Evolutionary conservation across 2,113 vertebrate genomes (phyloP).

Genomic region (Gobiocypris rarus): DNA sequence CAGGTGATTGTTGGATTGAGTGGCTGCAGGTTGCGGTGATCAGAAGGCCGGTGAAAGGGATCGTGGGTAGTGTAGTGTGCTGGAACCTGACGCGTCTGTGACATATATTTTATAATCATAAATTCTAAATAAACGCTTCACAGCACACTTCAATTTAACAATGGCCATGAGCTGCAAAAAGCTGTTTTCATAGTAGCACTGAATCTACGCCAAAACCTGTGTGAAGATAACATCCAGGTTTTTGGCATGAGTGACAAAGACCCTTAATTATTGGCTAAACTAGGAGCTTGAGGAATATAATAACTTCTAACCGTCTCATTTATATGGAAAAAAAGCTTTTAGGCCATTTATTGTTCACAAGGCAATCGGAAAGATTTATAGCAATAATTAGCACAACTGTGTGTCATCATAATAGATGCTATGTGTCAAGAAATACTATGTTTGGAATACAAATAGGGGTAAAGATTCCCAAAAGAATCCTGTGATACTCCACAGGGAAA

Average conservation of each 20-base stretch:
- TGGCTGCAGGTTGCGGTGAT: too few relatives aligned
- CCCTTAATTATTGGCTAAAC: conserved; percentile 15
- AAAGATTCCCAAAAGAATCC: background rate
- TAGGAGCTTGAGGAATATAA: conserved; percentile 10
- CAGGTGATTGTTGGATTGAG: too few relatives aligned
- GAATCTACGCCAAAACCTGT: background rate
- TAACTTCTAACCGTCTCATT: background rate
- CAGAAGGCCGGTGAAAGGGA: too few relatives aligned
- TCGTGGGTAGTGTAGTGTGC: too few relatives aligned
- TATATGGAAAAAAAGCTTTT: background rate
- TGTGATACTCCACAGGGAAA: background rate
- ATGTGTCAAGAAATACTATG: background rate
- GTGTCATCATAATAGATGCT: conserved; percentile 3
- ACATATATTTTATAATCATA: background rate
- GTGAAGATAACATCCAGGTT: conserved; percentile 1
- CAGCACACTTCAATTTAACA: background rate
- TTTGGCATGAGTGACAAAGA: conserved; percentile 18
- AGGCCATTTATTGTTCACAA: background rate
- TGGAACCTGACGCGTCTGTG: too few relatives aligned
- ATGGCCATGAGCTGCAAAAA: conserved; percentile 7
- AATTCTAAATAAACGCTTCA: background rate
- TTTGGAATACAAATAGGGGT: background rate
- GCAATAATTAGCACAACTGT: conserved; percentile 11
- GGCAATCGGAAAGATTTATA: background rate
- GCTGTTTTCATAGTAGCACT: background rate